phyloP scores from a whole-genome alignment of 2,888 invertebrate species.

The Drosophila diplacantha region DNA sequence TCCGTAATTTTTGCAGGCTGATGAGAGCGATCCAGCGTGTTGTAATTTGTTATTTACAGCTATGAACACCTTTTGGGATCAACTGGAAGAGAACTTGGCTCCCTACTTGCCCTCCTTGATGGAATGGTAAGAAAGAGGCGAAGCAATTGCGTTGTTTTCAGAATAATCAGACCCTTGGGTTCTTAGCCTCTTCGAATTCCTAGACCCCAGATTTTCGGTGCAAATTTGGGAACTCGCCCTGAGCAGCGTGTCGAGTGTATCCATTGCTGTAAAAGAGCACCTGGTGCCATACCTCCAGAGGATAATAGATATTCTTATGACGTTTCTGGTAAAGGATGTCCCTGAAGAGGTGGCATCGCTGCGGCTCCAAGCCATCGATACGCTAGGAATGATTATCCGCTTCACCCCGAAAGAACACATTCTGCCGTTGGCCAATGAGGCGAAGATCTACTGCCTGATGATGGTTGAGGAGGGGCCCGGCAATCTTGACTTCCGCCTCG shows the following conservation, averaged over 20 bases:
- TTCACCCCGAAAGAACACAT: constrained; percentile 85
- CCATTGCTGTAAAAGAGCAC: constrained; percentile 79
- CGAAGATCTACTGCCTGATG: constrained; percentile 69
- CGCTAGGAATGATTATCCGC: constrained; percentile 84
- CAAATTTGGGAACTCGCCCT: no score
- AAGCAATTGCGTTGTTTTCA: no score
- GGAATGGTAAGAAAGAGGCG: no score
- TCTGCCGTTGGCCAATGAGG: constrained; percentile 83
- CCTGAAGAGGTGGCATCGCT: constrained; percentile 81
- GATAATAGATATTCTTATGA: constrained; percentile 82
- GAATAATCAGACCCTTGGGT: no score
- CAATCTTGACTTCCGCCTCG: constrained; percentile 86
- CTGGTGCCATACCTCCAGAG: constrained; percentile 85
- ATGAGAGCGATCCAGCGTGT: no score
- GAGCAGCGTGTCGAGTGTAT: no score
- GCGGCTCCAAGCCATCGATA: constrained; percentile 84
- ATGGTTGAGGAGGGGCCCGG: constrained; percentile 81
- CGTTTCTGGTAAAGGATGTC: constrained; percentile 80
- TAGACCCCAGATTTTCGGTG: no score
- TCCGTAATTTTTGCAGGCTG: no score
- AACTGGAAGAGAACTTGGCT: constrained; percentile 79
- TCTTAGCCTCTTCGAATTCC: no score
- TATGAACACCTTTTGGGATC: constrained; percentile 85
- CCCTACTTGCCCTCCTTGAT: no score
- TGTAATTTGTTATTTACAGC: no score